Evolutionary conservation across 2,797 vertebrate species (phyloP), one percentile per base, ranked within the genome.

Genomic region (Poeciliopsis gracilis): DNA sequence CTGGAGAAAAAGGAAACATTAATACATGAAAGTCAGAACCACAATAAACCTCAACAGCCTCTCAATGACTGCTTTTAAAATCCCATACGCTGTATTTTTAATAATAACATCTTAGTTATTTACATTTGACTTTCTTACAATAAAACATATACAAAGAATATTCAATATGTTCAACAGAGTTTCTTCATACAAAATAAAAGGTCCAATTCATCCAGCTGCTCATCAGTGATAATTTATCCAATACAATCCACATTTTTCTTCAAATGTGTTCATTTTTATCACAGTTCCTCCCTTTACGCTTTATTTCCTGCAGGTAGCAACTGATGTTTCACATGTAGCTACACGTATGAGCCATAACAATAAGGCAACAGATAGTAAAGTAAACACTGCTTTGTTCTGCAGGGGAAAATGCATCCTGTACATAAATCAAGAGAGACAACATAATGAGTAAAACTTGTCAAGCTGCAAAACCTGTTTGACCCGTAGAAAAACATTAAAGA

Each of bases 71-170:
- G 20, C 23, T 38, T 38, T 23, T 67, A 41, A 12, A 67, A 67
- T 67, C 36, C 33, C 36, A 41, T 41, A 12, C 0, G 77, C 72
- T 86, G 73, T 77, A 77, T 25, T 75, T 88, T 89, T 87, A 78
- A 86, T 90, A 88, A 92, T 90, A 88, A 92, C 90, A 61, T 75
- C 72, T 67, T 77, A 10, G 76, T 77, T 47, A 81, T 70, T 77
- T 83, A 75, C 55, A 36, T 63, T 33, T 28, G 28, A 61, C 57
- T 63, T 63, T 16, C 30, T 87, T 20, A 66, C 77, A 70, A 41
- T 88, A 88, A 84, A 83, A 82, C 55, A 61, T 7, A 78, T 77
- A 89, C 10, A 84, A 90, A 81, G 53, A 38, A 73, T 74, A 67
- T 84, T 73, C 82, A 84, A 0, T 75, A n/a, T 67, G 41, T 51